Evolutionary conservation across 2,797 vertebrate genomes (phyloP).

Genomic region (Micropoecilia bifurca): DNA sequence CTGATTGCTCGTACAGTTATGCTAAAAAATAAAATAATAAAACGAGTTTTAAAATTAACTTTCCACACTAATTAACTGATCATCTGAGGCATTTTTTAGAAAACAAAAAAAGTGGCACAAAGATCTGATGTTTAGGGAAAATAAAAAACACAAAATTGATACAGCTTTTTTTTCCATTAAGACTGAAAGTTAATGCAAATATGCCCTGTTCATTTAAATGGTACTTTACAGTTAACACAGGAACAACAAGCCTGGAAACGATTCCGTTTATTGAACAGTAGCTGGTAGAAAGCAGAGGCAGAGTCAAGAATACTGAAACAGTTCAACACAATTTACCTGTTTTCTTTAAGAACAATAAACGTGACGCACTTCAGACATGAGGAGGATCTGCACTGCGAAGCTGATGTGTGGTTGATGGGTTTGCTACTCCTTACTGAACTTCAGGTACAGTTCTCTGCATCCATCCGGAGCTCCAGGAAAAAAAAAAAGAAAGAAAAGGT

Average conservation of each 20-base stretch:
- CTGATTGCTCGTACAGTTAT: slow-evolving; percentile 15
- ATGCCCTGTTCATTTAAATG: slow-evolving; percentile 1
- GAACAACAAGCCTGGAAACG: slow-evolving; percentile 34
- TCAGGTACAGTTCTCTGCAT: slow-evolving; percentile 44
- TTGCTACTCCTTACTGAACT: slow-evolving; percentile 26
- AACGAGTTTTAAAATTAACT: not conserved
- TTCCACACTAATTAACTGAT: not conserved
- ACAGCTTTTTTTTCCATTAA: slow-evolving; percentile 8
- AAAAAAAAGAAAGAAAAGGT: slow-evolving; percentile 47
- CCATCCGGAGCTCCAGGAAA: slow-evolving; percentile 42
- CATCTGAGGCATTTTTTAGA: not conserved
- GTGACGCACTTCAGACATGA: slow-evolving; percentile 22
- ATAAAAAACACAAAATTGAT: not conserved
- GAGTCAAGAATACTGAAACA: slow-evolving; percentile 41
- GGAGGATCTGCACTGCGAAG: slow-evolving; percentile 11
- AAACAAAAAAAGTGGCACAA: slow-evolving; percentile 5
- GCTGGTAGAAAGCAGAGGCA: slow-evolving; percentile 15
- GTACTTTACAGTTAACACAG: slow-evolving; percentile 26
- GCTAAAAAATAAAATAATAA: not conserved
- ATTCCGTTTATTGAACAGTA: slow-evolving; percentile 47
- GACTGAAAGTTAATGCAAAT: slow-evolving; percentile 17
- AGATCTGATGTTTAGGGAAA: not conserved
- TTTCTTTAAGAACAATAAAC: slow-evolving; percentile 23
- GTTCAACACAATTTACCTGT: slow-evolving; percentile 7
- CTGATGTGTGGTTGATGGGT: slow-evolving; percentile 34